phyloP scores from a whole-genome alignment of 1,140 invertebrate genomes.

The Gonioctena quinquepunctata region DNA sequence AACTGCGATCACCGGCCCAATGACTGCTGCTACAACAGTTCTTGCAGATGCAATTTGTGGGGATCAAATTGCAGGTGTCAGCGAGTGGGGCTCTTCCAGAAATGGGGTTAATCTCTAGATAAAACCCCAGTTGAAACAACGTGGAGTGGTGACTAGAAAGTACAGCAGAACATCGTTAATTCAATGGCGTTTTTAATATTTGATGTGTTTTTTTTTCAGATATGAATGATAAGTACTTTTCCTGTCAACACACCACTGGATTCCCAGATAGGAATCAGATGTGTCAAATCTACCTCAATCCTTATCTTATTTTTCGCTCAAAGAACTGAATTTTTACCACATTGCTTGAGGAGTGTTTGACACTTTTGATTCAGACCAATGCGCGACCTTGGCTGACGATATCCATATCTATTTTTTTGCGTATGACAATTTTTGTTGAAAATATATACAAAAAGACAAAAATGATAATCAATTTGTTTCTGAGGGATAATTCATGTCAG shows the following conservation, averaged over 20 bases:
- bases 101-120: slow-evolving; percentile 72
- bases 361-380: slow-evolving; percentile 29
- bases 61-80: slow-evolving; percentile 88
- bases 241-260: background rate
- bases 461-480: background rate
- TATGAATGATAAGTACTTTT: background rate
- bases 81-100: slow-evolving; percentile 86
- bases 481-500: too few relatives aligned
- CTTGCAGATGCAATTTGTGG: slow-evolving; percentile 89
- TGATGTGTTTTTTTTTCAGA: background rate
- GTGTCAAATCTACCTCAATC: slow-evolving; percentile 6
- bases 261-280: background rate
- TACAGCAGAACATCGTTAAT: background rate
- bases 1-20: slow-evolving; percentile 84
- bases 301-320: slow-evolving; percentile 21
- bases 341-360: slow-evolving; percentile 19
- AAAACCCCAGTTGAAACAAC: background rate
- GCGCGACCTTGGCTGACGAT: slow-evolving; percentile 30
- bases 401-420: background rate
- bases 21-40: slow-evolving; percentile 84
- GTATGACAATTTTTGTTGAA: background rate
- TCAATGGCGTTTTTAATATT: background rate
- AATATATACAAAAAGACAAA: background rate
- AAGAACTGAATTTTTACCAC: slow-evolving; percentile 38
- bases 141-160: background rate